phyloP scores from a whole-genome alignment of 2,797 vertebrate genomes.

The Pelobates cultripes region DNA sequence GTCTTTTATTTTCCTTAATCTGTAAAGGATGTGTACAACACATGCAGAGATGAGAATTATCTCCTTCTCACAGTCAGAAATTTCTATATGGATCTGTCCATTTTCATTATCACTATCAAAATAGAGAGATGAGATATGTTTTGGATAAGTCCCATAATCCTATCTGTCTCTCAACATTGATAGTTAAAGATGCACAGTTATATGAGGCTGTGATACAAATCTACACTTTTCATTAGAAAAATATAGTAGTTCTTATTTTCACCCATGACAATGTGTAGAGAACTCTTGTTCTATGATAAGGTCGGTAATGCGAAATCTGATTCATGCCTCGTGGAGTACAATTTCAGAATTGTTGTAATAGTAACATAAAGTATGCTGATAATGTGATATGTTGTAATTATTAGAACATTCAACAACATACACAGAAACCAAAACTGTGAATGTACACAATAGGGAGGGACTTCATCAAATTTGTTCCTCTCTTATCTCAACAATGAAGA shows the following conservation, averaged over 20 bases:
- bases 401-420: not conserved
- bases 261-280: not conserved
- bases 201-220: constrained; percentile 1
- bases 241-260: not conserved
- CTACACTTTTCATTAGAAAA: not conserved
- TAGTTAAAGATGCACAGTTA: not conserved
- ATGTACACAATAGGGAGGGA: too few relatives aligned
- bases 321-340: not conserved
- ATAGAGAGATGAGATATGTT: constrained; percentile 1
- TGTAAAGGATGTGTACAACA: not conserved
- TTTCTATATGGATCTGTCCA: not conserved
- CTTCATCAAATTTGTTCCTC: too few relatives aligned
- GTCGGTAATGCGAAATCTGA: not conserved
- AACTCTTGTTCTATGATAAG: not conserved
- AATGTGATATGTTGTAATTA: not conserved
- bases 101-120: constrained; percentile 18
- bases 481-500: too few relatives aligned
- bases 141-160: constrained; percentile 1
- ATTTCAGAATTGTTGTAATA: not conserved
- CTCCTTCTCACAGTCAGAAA: not conserved
- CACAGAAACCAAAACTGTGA: too few relatives aligned
- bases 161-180: constrained; percentile 5
- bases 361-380: not conserved
- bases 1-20: not conserved
- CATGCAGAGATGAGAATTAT: constrained; percentile 1